Base-by-base conservation (phyloP, 1,140 invertebrate species). In the Pachypeltis micranthus region DNA sequence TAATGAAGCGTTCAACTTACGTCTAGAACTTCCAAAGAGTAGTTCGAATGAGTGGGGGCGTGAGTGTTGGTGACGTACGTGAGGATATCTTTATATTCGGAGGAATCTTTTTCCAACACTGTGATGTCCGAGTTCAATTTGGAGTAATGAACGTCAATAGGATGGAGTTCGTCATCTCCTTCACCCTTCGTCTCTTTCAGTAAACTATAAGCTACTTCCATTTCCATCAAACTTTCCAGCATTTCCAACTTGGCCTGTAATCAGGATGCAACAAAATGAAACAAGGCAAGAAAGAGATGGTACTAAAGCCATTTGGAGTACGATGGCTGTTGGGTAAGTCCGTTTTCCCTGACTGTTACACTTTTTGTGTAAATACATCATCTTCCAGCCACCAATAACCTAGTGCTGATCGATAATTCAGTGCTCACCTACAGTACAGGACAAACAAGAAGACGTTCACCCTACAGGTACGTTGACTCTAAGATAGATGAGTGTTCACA, bases 131-230 rank as follows among this genome's bases (percentile, higher is more conserved):
- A 83, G 39, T 95, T 91, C 1, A 98, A 76, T 72, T 93, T 88
- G n/a, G 86, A 79, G 72, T 98, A 98, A 74, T 96, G 88, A 28
- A 79, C 74, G 72, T 97, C 93, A 16, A 99, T 74, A 0, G 85
- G 85, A 78, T 90, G 84, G 61, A 77, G 68, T 26, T 67, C 69
- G 0, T 70, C 70, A 24, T 73, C 66, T 1, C 67, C 69, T 28
- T 76, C 74, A 51, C 79, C 78, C 1, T 74, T 70, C 44, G 78
- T 76, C 0, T 72, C 74, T 69, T 89, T 85, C 55, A 98, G 76
- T 61, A 98, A 73, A 68, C 79, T 93, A 75, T 95, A 98, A 0
- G 95, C 95, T 44, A 96, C 83, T 76, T 98, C 94, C 67, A 99
- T 91, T 72, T 98, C 95, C 63, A 93, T 75, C 25, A 99, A 73